Percentiles rank a stretch among this genome's conserved stretches.
Conservation (phyloP, 1,140 invertebrate genomes). For the Sycobia sp. region DNA sequence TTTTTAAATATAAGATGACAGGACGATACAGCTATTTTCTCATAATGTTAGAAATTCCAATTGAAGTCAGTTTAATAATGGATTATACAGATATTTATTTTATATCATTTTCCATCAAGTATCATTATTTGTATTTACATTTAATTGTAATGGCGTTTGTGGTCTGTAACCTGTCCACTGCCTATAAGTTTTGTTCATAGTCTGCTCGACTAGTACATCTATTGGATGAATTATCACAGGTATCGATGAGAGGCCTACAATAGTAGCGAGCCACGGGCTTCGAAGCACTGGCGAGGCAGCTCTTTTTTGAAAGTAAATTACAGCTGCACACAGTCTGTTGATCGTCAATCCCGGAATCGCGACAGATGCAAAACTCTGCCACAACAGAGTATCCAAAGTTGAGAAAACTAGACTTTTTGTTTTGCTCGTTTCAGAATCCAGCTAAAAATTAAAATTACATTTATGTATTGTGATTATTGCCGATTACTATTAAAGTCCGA, state of each 20-base stretch:
- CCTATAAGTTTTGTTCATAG: conserved; percentile 77
- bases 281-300: conserved; percentile 55
- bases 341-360: conserved; percentile 91
- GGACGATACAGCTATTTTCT: too few species aligned
- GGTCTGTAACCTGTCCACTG: conserved; percentile 56
- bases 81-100: too few species aligned
- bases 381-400: conserved; percentile 82
- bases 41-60: too few species aligned
- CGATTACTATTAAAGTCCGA: too few species aligned
- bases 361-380: conserved; percentile 93
- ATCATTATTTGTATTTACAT: conserved; percentile 2
- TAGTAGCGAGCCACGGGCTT: conserved; percentile 73
- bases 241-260: conserved; percentile 81
- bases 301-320: conserved; percentile 64
- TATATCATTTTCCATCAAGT: too few species aligned
- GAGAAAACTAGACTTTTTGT: conserved; percentile 65
- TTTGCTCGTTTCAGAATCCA: conserved; percentile 36
- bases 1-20: too few species aligned
- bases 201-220: conserved; percentile 76
- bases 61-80: too few species aligned
- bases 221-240: conserved; percentile 94
- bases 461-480: too few species aligned
- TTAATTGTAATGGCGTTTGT: background rate
- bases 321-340: conserved; percentile 79
- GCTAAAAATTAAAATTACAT: conserved; percentile 46